Conservation (phyloP, 2,888 invertebrate species). For the Cephus sareptanus region DNA sequence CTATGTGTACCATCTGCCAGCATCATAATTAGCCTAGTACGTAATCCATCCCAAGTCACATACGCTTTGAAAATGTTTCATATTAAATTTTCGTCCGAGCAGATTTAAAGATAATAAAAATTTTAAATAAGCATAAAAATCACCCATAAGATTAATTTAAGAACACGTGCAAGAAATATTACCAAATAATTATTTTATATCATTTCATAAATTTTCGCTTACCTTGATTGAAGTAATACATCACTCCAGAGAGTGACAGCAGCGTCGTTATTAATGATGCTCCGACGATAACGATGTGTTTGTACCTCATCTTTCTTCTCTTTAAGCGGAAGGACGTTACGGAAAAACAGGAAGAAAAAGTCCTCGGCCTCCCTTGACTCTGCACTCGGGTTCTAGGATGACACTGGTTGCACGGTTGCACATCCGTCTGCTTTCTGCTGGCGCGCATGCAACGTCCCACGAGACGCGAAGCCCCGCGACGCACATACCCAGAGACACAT, state of each 20-base stretch:
- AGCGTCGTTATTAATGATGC: constrained; percentile 46
- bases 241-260: constrained; percentile 48
- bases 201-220: constrained; percentile 21
- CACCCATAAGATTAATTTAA: background rate
- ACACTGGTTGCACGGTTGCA: constrained; percentile 40
- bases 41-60: background rate
- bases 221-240: constrained; percentile 63
- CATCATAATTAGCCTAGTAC: background rate
- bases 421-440: constrained; percentile 29
- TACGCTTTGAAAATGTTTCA: background rate
- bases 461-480: background rate
- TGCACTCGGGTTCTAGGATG: constrained; percentile 32
- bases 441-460: constrained; percentile 30
- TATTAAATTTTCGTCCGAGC: background rate
- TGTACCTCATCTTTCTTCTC: constrained; percentile 49
- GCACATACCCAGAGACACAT: background rate
- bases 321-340: background rate
- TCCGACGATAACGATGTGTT: constrained; percentile 50
- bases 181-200: background rate
- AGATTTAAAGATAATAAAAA: background rate
- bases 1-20: constrained; percentile 1
- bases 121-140: background rate
- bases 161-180: background rate
- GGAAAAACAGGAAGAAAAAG: background rate
- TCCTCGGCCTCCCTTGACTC: constrained; percentile 13